Evolutionary conservation across 2,113 vertebrate species (phyloP).

Genomic region (Typhlomys cinereus): DNA sequence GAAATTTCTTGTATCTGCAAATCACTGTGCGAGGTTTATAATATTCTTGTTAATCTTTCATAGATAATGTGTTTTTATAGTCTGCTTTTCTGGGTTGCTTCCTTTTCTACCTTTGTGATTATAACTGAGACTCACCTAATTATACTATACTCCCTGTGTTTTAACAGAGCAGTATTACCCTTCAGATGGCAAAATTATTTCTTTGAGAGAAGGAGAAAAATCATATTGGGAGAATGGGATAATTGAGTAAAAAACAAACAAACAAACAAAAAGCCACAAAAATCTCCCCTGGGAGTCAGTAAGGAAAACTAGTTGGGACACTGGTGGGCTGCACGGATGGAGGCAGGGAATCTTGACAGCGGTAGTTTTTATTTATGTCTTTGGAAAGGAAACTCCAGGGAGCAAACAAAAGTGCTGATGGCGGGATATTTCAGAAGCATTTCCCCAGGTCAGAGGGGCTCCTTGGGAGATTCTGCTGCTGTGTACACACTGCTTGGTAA

Average conservation of each 20-base stretch:
- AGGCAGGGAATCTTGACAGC: slow-evolving; percentile 53
- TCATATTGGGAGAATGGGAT: not conserved
- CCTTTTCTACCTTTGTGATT: slow-evolving; percentile 33
- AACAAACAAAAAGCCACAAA: not conserved
- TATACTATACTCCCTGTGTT: not conserved
- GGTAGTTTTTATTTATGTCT: slow-evolving; percentile 76
- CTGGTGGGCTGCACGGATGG: not conserved
- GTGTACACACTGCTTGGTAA: slow-evolving; percentile 83
- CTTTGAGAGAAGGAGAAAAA: not conserved
- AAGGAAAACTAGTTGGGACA: not conserved
- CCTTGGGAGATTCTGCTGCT: slow-evolving; percentile 85
- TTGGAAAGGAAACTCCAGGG: slow-evolving; percentile 85
- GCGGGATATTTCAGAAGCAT: slow-evolving; percentile 85
- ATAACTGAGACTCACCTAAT: slow-evolving; percentile 39
- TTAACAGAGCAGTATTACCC: rapidly evolving
- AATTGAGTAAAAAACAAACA: not conserved
- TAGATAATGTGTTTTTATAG: slow-evolving; percentile 25
- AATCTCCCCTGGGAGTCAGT: not conserved
- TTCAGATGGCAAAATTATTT: not conserved
- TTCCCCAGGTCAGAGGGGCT: slow-evolving; percentile 85
- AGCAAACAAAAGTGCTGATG: slow-evolving; percentile 89
- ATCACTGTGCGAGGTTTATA: not conserved
- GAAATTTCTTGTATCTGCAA: slow-evolving; percentile 31
- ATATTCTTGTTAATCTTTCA: slow-evolving; percentile 36
- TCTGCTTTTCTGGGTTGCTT: slow-evolving; percentile 16